Base-by-base conservation (phyloP, 2,113 vertebrate species). In the Ardeotis arabs region DNA sequence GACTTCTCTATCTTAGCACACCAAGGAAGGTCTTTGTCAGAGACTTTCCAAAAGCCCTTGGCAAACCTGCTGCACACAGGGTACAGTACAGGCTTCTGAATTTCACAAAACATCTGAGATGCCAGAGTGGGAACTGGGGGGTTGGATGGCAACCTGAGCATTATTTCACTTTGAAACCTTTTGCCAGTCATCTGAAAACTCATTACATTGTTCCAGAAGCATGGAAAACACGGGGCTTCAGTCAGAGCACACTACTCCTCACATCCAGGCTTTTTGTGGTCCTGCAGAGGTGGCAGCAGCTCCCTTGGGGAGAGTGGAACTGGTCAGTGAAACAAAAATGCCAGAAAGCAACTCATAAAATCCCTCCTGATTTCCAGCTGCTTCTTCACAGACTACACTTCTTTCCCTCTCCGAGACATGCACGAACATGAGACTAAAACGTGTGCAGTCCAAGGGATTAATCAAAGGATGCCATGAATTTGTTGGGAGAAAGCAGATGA, bases 31-130 rank as follows among this genome's bases (percentile, higher is more conserved):
- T 62, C 88, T 92, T 96, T 86, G 88, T 93, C 62, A 78, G 84
- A 74, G 91, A 82, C 91, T 96, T 96, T 93, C 93, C 93, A 89
- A 58, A 93, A 89, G 96, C 89, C 80, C 64, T 82, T 16, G 2
- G 86, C 60, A 77, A 90, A 89, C 77, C 81, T 84, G 74, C 63
- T 73, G 78, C 74, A 66, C 18, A 7, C 17, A 64, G 76, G 64
- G 68, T 55, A 92, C 52, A 60, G 79, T 1, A 14, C 27, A 74
- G 49, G 35, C 73, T 84, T 31, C 76, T 35, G 90, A 87, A 68
- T 88, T 58, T 45, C 86, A 41, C 84, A 62, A 7, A 70, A 47
- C 2, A 0, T 56, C 76, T 47, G 64, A 84, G 58, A 66, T 49
- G 81, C 84, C 62, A 29, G 49, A 73, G 39, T 31, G 52, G 66